Conservation (phyloP, 1,140 invertebrate species). For the Mycetomoellerius zeteki region DNA sequence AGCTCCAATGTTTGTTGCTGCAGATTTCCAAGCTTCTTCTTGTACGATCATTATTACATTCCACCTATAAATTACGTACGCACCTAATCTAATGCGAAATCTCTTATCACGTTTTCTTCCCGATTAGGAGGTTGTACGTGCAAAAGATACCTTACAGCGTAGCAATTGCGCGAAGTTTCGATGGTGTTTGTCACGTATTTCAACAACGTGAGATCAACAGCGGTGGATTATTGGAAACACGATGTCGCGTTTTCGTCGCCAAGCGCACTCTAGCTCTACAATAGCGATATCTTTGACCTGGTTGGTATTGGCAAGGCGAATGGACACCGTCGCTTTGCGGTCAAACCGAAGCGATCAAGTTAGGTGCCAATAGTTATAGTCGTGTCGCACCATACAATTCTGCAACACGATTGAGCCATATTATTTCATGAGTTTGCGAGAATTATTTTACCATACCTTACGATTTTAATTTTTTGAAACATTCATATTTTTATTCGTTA, state of each 20-base stretch:
- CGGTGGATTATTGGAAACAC: conserved; percentile 59
- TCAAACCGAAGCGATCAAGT: conserved; percentile 35
- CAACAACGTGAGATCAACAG: conserved; percentile 22
- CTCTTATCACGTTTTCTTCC: conserved; percentile 20
- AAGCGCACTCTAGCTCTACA: neutral
- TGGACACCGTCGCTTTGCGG: conserved; percentile 65
- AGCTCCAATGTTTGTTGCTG: neutral
- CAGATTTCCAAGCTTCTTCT: neutral
- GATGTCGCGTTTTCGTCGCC: conserved; percentile 18
- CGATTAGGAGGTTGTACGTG: conserved; percentile 28
- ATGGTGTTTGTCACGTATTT: neutral
- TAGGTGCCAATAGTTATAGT: conserved; percentile 63
- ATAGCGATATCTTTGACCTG: conserved; percentile 5
- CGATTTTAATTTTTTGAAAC: neutral
- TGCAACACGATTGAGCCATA: neutral
- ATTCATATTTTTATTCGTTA: neutral
- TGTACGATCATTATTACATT: neutral
- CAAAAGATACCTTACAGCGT: neutral
- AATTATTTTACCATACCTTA: neutral
- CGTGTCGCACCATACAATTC: conserved; percentile 4
- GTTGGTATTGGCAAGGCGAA: conserved; percentile 28
- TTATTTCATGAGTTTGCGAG: neutral
- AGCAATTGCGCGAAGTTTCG: conserved; percentile 22
- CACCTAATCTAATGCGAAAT: conserved; percentile 4
- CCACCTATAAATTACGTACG: neutral